Conservation (phyloP, 2,888 invertebrate genomes). For the Noctua pronuba region DNA sequence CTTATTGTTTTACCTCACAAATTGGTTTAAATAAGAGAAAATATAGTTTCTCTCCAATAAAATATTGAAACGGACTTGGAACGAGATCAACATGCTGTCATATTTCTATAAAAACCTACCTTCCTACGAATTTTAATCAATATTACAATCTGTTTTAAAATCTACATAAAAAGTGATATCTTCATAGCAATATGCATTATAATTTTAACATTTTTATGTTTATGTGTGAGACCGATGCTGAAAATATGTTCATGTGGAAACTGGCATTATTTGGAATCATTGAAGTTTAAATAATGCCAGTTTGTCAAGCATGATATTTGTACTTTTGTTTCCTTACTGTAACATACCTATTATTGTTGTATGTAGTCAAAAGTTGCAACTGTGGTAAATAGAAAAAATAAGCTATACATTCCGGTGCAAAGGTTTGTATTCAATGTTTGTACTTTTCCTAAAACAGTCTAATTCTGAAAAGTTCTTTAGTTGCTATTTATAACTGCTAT, state of each 20-base stretch:
- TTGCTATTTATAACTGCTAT: neutral
- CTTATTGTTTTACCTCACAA: neutral
- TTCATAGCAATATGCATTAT: constrained; percentile 11
- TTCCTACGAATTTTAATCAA: neutral
- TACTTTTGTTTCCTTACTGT: neutral
- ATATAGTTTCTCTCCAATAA: neutral
- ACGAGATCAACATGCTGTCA: constrained; percentile 7
- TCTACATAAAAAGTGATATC: neutral
- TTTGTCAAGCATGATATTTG: neutral
- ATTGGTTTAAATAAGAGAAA: neutral
- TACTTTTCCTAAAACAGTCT: neutral
- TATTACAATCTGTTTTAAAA: neutral
- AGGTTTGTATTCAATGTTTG: neutral
- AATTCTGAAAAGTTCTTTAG: neutral
- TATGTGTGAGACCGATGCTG: neutral
- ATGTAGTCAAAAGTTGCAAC: neutral
- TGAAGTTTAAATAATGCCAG: neutral
- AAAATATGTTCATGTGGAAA: too few species aligned
- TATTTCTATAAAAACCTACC: neutral
- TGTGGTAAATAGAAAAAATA: neutral
- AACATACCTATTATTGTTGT: neutral
- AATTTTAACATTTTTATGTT: constrained; percentile 2
- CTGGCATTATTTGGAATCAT: neutral
- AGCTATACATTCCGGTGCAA: neutral
- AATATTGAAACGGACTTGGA: constrained; percentile 15